Conservation (phyloP, 2,888 invertebrate genomes). For the Drosophila stalkeri region DNA sequence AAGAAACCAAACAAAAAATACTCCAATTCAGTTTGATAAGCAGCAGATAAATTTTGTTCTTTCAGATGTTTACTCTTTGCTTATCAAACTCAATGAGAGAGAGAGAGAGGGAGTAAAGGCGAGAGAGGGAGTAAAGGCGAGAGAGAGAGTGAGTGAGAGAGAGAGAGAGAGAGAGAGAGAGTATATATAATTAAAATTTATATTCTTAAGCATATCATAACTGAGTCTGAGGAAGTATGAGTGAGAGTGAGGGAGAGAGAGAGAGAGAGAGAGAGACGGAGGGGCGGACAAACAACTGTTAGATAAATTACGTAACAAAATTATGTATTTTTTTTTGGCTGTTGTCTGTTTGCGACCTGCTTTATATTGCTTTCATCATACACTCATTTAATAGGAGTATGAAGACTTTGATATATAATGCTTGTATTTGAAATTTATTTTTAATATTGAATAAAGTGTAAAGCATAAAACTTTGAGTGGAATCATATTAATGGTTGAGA, state of each 20-base stretch:
- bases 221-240: not conserved
- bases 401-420: not conserved
- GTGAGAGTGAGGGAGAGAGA: not conserved
- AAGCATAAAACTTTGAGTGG: not conserved
- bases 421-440: not conserved
- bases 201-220: not conserved
- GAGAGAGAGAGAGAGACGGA: not conserved
- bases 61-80: conserved; percentile 4
- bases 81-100: conserved; percentile 8
- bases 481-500: not conserved
- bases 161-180: not conserved
- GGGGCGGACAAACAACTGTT: not conserved
- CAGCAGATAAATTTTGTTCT: conserved; percentile 22
- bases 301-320: conserved; percentile 3
- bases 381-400: not conserved
- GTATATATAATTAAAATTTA: not conserved
- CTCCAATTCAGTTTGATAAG: conserved; percentile 25
- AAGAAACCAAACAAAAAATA: not conserved
- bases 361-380: conserved; percentile 7
- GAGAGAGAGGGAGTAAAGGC: no score
- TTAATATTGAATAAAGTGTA: not conserved
- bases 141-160: not conserved
- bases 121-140: no score
- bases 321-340: not conserved
- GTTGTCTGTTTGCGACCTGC: not conserved